phyloP scores from a whole-genome alignment of 2,113 vertebrate species.

The Anser cygnoides region DNA sequence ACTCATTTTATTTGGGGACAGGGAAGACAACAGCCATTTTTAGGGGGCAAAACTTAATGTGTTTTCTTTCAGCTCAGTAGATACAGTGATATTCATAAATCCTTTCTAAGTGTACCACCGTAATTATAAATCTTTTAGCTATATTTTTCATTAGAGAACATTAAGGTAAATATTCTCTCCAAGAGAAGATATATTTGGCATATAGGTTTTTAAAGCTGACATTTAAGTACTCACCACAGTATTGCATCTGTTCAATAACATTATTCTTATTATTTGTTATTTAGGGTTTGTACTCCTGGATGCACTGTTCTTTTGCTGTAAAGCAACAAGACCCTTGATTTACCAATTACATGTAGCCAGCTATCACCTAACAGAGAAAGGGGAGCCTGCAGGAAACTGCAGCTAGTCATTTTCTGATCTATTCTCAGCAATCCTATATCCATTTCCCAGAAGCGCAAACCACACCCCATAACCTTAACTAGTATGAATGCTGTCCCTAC shows the following conservation, averaged over 20 bases:
- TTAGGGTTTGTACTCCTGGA: not conserved
- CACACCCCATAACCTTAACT: not conserved
- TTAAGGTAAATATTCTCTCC: slow-evolving; percentile 55
- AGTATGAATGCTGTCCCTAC: accelerated
- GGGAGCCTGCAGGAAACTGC: accelerated
- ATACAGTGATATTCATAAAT: slow-evolving; percentile 49
- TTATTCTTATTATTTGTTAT: slow-evolving; percentile 46
- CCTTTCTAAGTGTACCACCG: slow-evolving; percentile 11
- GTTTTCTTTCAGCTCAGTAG: slow-evolving; percentile 56
- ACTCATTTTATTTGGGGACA: slow-evolving; percentile 39
- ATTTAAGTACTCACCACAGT: slow-evolving; percentile 25
- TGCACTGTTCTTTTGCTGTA: not conserved
- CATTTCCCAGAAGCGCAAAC: not conserved
- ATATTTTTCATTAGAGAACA: slow-evolving; percentile 39
- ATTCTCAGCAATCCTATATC: not conserved
- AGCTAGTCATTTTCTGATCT: not conserved
- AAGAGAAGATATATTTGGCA: slow-evolving; percentile 35
- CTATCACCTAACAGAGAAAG: not conserved
- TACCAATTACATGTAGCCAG: not conserved
- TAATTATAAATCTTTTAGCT: slow-evolving; percentile 64
- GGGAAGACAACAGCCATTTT: slow-evolving; percentile 18
- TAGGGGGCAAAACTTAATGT: slow-evolving; percentile 45
- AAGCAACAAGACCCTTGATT: not conserved
- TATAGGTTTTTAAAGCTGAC: slow-evolving; percentile 41
- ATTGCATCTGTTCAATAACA: slow-evolving; percentile 26